Base-by-base conservation (phyloP, 2,113 vertebrate species). In the Oenanthe melanoleuca region DNA sequence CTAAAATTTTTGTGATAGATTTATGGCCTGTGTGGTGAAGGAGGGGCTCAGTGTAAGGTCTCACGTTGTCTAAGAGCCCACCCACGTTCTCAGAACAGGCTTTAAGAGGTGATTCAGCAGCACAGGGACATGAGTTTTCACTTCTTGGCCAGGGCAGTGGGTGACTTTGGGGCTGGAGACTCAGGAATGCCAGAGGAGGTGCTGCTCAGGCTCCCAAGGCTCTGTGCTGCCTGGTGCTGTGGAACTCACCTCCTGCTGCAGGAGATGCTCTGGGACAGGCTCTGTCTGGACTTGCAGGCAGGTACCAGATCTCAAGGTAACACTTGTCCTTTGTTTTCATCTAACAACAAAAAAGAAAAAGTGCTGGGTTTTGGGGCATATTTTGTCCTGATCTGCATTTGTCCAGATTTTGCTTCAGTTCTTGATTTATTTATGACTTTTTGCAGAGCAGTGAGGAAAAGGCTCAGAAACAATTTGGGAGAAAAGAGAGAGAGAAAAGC, bases 161-260 rank as follows among this genome's bases (percentile, higher is more conserved):
- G 31, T 79, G 49, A 19, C 34, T 91, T 34, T 4, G 5, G 28
- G 44, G 69, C 70, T 63, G 64, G 26, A 0, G 1, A 21, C 38
- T 40, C 0, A 0, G 56, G 42, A 0, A 8, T 75, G 65, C 47
- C 0, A 0, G 33, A 47, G 82, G 70, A 73, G 74, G 8, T 50
- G 47, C 50, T 89, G 80, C 69, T 79, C 29, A 44, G 47, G 60
- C 52, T 53, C 44, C 14, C 3, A 24, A 88, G 56, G 50, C 42
- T 67, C 66, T 14, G 22, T 42, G 65, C 80, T 49, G 69, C 25
- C 2, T 3, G 23, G 12, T 33, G 50, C 33, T 3, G 0, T 4
- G 5, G 81, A 66, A 18, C 13, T 45, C 50, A 11, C 5, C 49
- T 94, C 44, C 67, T 69, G 37, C 45, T n/a, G 10, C 4, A 4